These are phyloP conservation scores for Amiota minor DNA, from an alignment of 2,888 invertebrate species.

Conservation along the genomic window DNA sequence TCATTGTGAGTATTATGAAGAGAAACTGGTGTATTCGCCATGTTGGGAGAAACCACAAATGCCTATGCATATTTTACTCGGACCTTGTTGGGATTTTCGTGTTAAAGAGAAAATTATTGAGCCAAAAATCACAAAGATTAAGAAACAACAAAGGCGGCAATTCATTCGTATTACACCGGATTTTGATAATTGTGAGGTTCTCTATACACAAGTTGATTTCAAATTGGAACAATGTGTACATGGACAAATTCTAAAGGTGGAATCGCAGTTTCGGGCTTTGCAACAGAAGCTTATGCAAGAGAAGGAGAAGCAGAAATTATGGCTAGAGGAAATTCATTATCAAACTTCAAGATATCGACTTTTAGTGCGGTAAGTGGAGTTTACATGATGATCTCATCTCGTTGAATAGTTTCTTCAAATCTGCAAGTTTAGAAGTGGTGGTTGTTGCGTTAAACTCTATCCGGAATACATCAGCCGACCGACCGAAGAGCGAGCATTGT, in stretches of 20 bases:
- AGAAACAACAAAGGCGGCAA: background rate
- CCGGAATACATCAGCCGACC: constrained; percentile 62
- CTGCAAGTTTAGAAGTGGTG: constrained; percentile 40
- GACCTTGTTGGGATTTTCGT: constrained; percentile 59
- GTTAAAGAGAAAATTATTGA: background rate
- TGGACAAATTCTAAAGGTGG: constrained; percentile 54
- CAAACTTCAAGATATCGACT: constrained; percentile 54
- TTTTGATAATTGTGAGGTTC: constrained; percentile 49
- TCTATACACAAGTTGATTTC: constrained; percentile 60
- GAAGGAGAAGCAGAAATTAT: constrained; percentile 41
- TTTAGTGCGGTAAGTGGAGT: constrained; percentile 32
- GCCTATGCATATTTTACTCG: constrained; percentile 34
- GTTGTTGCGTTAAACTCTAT: constrained; percentile 56
- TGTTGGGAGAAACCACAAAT: constrained; percentile 49
- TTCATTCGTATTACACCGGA: constrained; percentile 39
- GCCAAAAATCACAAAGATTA: constrained; percentile 15
- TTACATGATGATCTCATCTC: background rate
- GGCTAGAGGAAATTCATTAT: constrained; percentile 46
- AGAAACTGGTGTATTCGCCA: constrained; percentile 30
- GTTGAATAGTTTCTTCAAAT: background rate
- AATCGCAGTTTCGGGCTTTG: constrained; percentile 43
- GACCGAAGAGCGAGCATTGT: constrained; percentile 51
- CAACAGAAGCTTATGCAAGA: constrained; percentile 39
- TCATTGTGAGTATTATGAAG: constrained; percentile 37
- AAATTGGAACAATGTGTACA: constrained; percentile 58